Evolutionary conservation across 2,888 invertebrate species (phyloP), one percentile per base, ranked within the genome.

Genomic region (Conomelus anceps): DNA sequence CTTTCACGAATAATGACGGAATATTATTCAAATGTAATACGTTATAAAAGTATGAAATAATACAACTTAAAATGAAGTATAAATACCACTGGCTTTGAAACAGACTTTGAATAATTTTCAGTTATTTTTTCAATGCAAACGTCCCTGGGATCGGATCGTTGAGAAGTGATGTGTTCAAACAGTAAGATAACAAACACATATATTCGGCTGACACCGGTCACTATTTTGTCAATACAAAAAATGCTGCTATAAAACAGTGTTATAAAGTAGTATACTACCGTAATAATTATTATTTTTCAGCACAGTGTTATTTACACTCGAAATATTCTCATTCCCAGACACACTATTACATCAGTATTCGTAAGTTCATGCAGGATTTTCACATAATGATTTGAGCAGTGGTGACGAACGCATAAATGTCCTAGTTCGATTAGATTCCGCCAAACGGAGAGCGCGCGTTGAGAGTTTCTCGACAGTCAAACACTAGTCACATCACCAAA

Each of bases 301-400:
- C 86, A 23, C 86, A 86, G 86, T 86, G 86, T n/a, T 86, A 86
- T 86, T 86, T 86, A 86, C 86, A 86, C 86, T 86, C 22, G 29
- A 86, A 86, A 86, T 26, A 86, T 29, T 22, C 7, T 86, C 29
- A 26, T 86, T 29, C 26, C 29, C 86, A 29, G 86, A 86, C 86
- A 86, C 86, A 86, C 86, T 26, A 86, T 22, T 86, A 86, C 29
- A 26, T 23, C 29, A 26, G 29, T 86, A 86, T 26, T 26, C 24
- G 86, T 86, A 86, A 88, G 88, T 88, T 84, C 88, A 88, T 88
- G 88, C 88, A 88, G 88, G 85, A 22, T 84, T 85, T 85, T 85
- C 29, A 26, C 86, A 86, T 86, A 84, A 88, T 88, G 24, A 88
- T 90, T 90, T 90, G 90, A 90, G 90, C 90, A 90, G 90, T 89